Conservation (phyloP, 2,888 invertebrate genomes). For the Cataglyphis cursor region DNA sequence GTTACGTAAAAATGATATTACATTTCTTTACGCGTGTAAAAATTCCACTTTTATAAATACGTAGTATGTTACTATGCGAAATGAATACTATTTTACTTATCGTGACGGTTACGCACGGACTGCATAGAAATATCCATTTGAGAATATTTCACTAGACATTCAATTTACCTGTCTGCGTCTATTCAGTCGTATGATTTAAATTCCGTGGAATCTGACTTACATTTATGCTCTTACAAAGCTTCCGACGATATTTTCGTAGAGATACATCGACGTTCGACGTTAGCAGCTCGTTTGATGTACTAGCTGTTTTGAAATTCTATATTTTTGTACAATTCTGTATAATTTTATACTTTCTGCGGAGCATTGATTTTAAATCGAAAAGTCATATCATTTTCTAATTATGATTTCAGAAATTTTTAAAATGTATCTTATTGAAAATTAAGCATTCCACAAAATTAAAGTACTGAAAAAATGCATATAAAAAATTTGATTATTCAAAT, state of each 20-base stretch:
- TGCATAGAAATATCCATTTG: constrained; percentile 49
- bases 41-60: constrained; percentile 33
- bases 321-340: background rate
- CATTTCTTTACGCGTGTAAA: background rate
- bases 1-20: constrained; percentile 32
- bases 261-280: constrained; percentile 8
- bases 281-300: constrained; percentile 2
- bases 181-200: constrained; percentile 49
- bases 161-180: constrained; percentile 45
- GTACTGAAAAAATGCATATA: background rate
- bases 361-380: background rate
- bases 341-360: background rate
- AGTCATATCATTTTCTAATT: constrained; percentile 3
- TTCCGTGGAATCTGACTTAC: constrained; percentile 44
- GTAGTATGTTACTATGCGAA: constrained; percentile 30
- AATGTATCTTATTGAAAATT: background rate
- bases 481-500: constrained; percentile 11
- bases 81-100: constrained; percentile 37
- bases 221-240: constrained; percentile 37
- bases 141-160: constrained; percentile 50
- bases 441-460: background rate
- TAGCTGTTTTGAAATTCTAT: constrained; percentile 10
- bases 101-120: constrained; percentile 36
- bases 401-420: background rate
- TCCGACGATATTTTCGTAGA: constrained; percentile 13